These are phyloP conservation scores for Eupithecia abbreviata DNA, from an alignment of 2,888 invertebrate genomes.

Conservation along the genomic window DNA sequence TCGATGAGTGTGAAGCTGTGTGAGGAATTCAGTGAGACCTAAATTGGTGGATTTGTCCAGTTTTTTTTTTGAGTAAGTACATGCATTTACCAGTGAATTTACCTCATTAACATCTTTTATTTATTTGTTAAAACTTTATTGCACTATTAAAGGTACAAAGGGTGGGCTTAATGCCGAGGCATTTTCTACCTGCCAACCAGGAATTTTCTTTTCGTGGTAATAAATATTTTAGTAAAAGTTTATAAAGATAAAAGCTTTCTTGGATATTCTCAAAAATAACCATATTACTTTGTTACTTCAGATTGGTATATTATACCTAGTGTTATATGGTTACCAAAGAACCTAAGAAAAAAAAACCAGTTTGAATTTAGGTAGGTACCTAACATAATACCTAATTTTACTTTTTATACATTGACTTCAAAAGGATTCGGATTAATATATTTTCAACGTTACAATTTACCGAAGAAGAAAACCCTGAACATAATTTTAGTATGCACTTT, in stretches of 20 bases:
- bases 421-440: neutral
- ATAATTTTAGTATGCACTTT: neutral
- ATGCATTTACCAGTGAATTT: neutral
- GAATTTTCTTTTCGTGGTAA: neutral
- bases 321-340: neutral
- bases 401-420: neutral
- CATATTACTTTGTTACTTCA: neutral
- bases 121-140: too few relatives aligned
- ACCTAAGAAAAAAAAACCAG: neutral
- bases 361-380: too few relatives aligned
- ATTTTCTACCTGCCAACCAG: too few relatives aligned
- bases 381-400: too few relatives aligned
- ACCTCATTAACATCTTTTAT: neutral
- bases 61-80: slow-evolving; percentile 24
- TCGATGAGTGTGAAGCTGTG: slow-evolving; percentile 21
- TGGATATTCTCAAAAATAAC: neutral
- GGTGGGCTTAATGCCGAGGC: too few relatives aligned
- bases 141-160: too few relatives aligned
- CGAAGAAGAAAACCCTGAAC: neutral
- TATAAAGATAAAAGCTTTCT: neutral
- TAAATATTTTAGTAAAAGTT: neutral
- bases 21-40: slow-evolving; percentile 20
- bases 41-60: slow-evolving; percentile 12
- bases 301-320: neutral
- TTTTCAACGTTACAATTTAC: neutral